Evolutionary conservation across 2,797 vertebrate species (phyloP), one percentile per base, ranked within the genome.

Genomic region (Echiichthys vipera): DNA sequence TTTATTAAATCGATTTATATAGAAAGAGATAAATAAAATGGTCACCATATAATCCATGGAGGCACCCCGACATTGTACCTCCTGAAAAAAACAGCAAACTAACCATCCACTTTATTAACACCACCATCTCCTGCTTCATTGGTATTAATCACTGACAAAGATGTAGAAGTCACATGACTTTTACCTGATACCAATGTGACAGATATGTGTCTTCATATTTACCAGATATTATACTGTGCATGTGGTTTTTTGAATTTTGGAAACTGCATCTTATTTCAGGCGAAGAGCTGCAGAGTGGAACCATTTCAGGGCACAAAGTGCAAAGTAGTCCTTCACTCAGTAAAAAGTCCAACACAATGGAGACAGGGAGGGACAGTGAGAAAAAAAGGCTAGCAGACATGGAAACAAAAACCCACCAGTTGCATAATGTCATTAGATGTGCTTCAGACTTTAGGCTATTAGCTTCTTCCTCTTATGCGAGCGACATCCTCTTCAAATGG

Each of bases 331-430:
- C 57, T 37, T 34, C 20, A 29, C 14, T n/a, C 20, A 22, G 20
- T 49, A 17, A 50, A 30, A 34, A 5, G 7, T 30, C 22, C 3
- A n/a, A 61, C 27, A 63, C 27, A 58, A 74, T 47, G 29, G 15
- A 74, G 40, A 36, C 10, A 13, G 3, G 6, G 10, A 40, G n/a
- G 25, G 15, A 58, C n/a, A 68, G 57, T 36, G 36, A 25, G 54
- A 30, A 43, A 74, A 75, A 72, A 68, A 45, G 43, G 4, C 56
- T 27, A 2, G 15, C 72, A 77, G 71, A 76, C 79, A 56, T 53
- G 50, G 67, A 84, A 53, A 87, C 63, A 79, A 72, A 87, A 81
- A 79, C 65, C 63, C 49, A 47, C 29, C 73, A 77, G 59, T 84
- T 83, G 72, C 36, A 70, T 62, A 71, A 65, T 68, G 46, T 77